A percentile compares a stretch with the other conserved stretches of the same genome.
phyloP scores from a whole-genome alignment of 2,888 invertebrate species.

The Microctonus aethiopoides region DNA sequence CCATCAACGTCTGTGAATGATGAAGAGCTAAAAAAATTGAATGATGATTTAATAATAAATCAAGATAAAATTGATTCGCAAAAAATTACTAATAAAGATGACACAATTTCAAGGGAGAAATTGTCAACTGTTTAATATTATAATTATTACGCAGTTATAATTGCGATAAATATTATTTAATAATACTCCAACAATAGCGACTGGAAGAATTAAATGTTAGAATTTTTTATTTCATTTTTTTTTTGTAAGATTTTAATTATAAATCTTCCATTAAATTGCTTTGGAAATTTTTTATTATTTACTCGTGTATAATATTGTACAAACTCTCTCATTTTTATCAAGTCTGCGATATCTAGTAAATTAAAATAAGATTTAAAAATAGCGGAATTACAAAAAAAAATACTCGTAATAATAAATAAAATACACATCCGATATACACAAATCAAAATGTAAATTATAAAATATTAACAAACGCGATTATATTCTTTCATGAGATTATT shows the following conservation, averaged over 20 bases:
- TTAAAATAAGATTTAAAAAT: background rate
- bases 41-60: slow-evolving; percentile 8
- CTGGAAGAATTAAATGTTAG: background rate
- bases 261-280: background rate
- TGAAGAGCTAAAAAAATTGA: slow-evolving; percentile 32
- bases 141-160: background rate
- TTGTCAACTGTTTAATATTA: background rate
- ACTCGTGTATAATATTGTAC: background rate
- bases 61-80: slow-evolving; percentile 9
- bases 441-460: background rate
- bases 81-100: background rate
- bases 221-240: background rate
- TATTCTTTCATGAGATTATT: too few relatives aligned
- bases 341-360: background rate
- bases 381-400: background rate
- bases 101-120: background rate
- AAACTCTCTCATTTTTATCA: slow-evolving; percentile 4
- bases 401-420: background rate
- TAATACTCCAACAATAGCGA: background rate
- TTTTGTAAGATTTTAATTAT: background rate
- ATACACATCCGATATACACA: background rate
- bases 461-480: background rate
- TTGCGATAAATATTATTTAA: background rate
- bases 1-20: slow-evolving; percentile 12
- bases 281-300: slow-evolving; percentile 20